Evolutionary conservation across 2,888 invertebrate species (phyloP), one percentile per base, ranked within the genome.

Genomic region (Pachymerium ferrugineum): DNA sequence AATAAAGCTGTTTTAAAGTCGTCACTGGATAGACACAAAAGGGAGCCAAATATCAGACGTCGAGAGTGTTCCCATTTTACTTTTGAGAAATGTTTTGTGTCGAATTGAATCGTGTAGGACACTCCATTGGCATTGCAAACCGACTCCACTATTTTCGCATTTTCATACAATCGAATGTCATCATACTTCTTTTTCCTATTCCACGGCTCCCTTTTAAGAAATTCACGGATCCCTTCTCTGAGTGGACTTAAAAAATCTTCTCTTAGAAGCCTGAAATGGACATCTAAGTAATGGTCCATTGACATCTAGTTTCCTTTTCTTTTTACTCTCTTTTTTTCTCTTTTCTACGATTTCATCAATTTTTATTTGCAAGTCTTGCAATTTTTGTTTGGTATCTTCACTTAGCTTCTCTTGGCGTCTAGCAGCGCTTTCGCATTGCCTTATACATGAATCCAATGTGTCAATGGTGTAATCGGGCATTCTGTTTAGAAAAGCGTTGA

Each of bases 231-330:
- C 75, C 89, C 90, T 79, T 88, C 86, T 35, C 90, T 83, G 28
- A 94, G 80, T 0, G 93, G 91, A 19, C 86, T 85, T 35, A 91
- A 85, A 79, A 90, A 92, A 82, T 94, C 94, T 83, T 94, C 92
- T 33, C 91, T 83, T 70, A 94, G 80, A 33, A 93, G 83, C 38
- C 89, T 86, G 79, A 91, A 92, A 78, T 93, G 93, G 14, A 89
- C 84, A 78, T 91, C 90, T 28, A 94, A 83, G 80, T 94, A 94
- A 79, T 92, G 88, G 68, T 89, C 85, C 0, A 89, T 84, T 79
- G 85, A 85, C 0, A 83, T 79, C 80, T 90, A 93, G 0, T 85
- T 83, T n/a, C 90, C 90, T 68, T 86, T 81, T 77, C 70, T n/a
- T n/a, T n/a, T n/a, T n/a, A n/a, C n/a, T n/a, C n/a, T n/a, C n/a